Base-by-base conservation (phyloP, 2,797 vertebrate species). In the Erpetoichthys calabaricus region DNA sequence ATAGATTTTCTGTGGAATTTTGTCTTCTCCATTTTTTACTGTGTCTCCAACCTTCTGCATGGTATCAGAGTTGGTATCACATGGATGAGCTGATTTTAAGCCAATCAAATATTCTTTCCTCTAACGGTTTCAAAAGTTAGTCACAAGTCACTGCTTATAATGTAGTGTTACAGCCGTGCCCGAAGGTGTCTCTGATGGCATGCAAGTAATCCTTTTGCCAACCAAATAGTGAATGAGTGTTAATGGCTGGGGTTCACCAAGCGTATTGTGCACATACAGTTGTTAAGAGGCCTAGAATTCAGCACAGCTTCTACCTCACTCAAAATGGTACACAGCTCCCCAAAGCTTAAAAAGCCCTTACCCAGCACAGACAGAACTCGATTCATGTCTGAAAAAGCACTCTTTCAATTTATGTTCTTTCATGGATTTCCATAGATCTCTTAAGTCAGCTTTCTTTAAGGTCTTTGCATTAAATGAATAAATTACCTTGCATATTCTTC, bases 311-410 rank as follows among this genome's bases (percentile, higher is more conserved):
- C 63, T 3, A 63, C 42, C 5, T 70, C 63, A 4, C 56, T 5
- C 3, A 68, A 57, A 3, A 65, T 44, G 2, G 58, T 57, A 70
- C 44, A 70, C 62, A 5, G 57, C 51, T 1, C 60, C 60, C 56
- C 65, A 66, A 25, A 25, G 25, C 25, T 25, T 25, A 25, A 25
- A 25, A 25, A 25, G 25, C 25, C 25, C 25, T 25, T 25, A 25
- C 25, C 25, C 25, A 25, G 25, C 25, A 25, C 2, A 25, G 25
- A 25, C 25, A 25, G 1, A 25, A 25, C 25, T 25, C 25, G 25
- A 25, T 25, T 25, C 25, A 25, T 25, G 25, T 25, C 25, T 25
- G 3, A n/a, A 7, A 49, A 49, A 49, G 47, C 7, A 49, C n/a
- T 49, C 3, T 49, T 49, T 7, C 47, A 49, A n/a, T 7, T 7